phyloP scores from a whole-genome alignment of 2,113 vertebrate genomes.

The Lates calcarifer region DNA sequence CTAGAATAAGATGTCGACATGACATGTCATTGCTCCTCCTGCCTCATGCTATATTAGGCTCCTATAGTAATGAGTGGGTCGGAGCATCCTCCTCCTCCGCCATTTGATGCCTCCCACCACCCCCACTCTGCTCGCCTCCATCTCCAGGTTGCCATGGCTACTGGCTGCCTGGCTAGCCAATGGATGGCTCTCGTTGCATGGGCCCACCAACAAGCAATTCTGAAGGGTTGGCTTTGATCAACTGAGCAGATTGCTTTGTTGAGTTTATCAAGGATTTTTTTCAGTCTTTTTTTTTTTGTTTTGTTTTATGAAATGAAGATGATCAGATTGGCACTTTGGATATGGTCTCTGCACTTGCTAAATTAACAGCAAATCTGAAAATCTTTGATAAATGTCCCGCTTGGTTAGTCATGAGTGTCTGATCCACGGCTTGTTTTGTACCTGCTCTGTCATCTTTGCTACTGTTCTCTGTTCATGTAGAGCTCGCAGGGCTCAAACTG shows the following conservation, averaged over 20 bases:
- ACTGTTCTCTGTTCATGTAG: slow-evolving; percentile 46
- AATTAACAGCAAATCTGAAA: slow-evolving; percentile 62
- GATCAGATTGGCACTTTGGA: slow-evolving; percentile 55
- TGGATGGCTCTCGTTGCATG: slow-evolving; percentile 78
- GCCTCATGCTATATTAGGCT: slow-evolving; percentile 55
- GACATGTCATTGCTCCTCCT: slow-evolving; percentile 65
- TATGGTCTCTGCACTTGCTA: slow-evolving; percentile 10
- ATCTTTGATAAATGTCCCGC: slow-evolving; percentile 84
- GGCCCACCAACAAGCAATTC: slow-evolving; percentile 70
- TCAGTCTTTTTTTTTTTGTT: not conserved
- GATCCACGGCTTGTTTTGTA: slow-evolving; percentile 56
- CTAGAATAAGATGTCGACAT: slow-evolving; percentile 54
- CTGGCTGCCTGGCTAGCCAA: slow-evolving; percentile 72
- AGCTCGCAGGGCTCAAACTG: slow-evolving; percentile 31
- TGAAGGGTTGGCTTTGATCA: slow-evolving; percentile 72
- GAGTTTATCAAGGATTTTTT: slow-evolving; percentile 83
- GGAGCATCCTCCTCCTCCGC: slow-evolving; percentile 70
- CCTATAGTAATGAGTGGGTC: slow-evolving; percentile 63
- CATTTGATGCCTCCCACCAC: slow-evolving; percentile 70
- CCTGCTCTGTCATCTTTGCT: slow-evolving; percentile 61
- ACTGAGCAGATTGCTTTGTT: slow-evolving; percentile 76
- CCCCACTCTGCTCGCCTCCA: slow-evolving; percentile 72
- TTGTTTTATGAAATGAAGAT: not conserved
- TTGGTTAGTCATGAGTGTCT: slow-evolving; percentile 55
- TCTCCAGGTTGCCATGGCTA: slow-evolving; percentile 83